phyloP scores from a whole-genome alignment of 1,140 invertebrate species.

The Drosophila carrolli region DNA sequence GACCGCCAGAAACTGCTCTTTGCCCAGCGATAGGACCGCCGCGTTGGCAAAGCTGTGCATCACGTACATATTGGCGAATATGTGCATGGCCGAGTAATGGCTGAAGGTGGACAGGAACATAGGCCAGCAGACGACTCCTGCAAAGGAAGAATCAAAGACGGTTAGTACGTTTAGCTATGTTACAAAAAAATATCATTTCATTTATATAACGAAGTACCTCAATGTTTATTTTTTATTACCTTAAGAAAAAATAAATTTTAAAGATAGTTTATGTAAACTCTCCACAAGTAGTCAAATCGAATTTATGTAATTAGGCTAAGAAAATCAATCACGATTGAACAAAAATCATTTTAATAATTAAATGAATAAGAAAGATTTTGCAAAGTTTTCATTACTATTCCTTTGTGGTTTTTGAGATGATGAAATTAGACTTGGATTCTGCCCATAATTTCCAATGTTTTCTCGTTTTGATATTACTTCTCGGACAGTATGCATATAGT shows the following conservation, averaged over 20 bases:
- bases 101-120: conserved; percentile 97
- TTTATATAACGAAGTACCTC: too few species aligned
- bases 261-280: too few species aligned
- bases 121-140: conserved; percentile 91
- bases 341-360: too few species aligned
- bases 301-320: too few species aligned
- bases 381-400: not conserved
- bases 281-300: too few species aligned
- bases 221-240: too few species aligned
- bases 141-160: not conserved
- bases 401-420: not conserved
- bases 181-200: too few species aligned
- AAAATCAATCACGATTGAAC: too few species aligned
- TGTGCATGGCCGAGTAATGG: conserved; percentile 94
- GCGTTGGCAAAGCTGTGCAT: conserved; percentile 92
- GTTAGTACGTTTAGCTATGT: too few species aligned
- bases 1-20: conserved; percentile 96
- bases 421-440: not conserved
- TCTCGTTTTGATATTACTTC: not conserved
- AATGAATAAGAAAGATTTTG: too few species aligned
- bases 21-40: conserved; percentile 91
- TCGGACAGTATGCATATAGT: not conserved
- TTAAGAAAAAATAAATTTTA: too few species aligned
- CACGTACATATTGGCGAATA: conserved; percentile 98
- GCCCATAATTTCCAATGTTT: not conserved